Conservation (phyloP, 2,797 vertebrate species). For the Clarias pachynema region DNA sequence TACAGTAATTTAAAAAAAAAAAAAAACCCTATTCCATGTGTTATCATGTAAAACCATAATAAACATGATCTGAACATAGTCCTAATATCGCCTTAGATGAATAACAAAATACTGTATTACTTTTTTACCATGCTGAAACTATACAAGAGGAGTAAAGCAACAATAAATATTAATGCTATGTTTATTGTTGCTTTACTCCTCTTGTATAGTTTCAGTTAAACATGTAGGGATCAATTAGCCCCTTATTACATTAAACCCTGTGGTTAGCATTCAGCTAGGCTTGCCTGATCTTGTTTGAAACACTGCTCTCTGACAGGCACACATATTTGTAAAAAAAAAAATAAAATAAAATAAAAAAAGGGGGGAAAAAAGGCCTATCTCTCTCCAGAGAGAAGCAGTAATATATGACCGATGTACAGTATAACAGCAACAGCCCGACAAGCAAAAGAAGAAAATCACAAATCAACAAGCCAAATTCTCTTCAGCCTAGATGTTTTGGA, state of each 20-base stretch:
- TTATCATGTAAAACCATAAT: too few relatives aligned
- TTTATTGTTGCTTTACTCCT: conserved; percentile 31
- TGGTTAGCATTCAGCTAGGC: conserved; percentile 61
- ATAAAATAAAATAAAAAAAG: too few relatives aligned
- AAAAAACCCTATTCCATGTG: too few relatives aligned
- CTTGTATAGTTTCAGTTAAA: conserved; percentile 32
- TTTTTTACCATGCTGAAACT: too few relatives aligned
- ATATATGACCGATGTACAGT: conserved; percentile 61
- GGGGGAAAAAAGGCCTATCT: conserved; percentile 60
- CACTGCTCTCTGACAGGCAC: conserved; percentile 63
- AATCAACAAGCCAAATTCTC: conserved; percentile 31
- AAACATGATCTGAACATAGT: too few relatives aligned
- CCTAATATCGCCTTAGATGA: too few relatives aligned
- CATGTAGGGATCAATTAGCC: conserved; percentile 53
- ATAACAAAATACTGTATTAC: too few relatives aligned
- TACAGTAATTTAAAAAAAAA: too few relatives aligned
- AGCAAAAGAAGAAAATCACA: conserved; percentile 37
- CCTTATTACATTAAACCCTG: conserved; percentile 65
- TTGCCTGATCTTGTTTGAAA: conserved; percentile 58
- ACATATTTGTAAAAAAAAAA: too few relatives aligned
- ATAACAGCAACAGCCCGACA: conserved; percentile 56
- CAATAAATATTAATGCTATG: too few relatives aligned
- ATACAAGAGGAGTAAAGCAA: too few relatives aligned
- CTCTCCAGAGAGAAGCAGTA: conserved; percentile 62
- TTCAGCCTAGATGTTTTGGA: not conserved